Percentiles rank a stretch among this genome's conserved stretches.
These are phyloP conservation scores for Coregonus ussuriensis DNA, from an alignment of 2,797 vertebrate species.

Conservation along the genomic window DNA sequence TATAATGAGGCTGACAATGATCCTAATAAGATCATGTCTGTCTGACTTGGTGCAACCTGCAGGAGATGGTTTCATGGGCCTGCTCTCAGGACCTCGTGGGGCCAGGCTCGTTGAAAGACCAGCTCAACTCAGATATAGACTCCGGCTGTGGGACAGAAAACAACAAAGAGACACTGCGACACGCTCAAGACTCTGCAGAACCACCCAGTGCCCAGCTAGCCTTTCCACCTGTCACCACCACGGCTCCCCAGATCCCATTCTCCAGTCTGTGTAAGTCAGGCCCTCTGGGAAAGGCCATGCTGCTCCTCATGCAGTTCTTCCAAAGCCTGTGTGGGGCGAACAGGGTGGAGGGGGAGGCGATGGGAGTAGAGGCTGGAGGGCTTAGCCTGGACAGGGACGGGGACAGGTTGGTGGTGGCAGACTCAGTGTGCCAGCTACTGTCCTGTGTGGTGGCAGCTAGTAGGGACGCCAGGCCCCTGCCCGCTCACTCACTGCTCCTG, in stretches of 20 bases:
- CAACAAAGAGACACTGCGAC: slow-evolving; percentile 25
- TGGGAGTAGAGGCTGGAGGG: slow-evolving; percentile 59
- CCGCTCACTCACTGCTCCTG: slow-evolving; percentile 33
- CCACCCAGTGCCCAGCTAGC: not conserved
- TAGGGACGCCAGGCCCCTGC: slow-evolving; percentile 56
- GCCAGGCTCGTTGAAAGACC: slow-evolving; percentile 38
- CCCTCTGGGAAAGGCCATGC: slow-evolving; percentile 37
- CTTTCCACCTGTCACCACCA: not conserved
- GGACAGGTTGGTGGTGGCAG: slow-evolving; percentile 65
- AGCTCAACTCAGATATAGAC: slow-evolving; percentile 62
- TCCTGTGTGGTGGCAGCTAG: slow-evolving; percentile 76
- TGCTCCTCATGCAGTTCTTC: slow-evolving; percentile 80
- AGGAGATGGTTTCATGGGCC: slow-evolving; percentile 46
- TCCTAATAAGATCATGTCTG: not conserved
- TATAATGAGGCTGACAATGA: not conserved
- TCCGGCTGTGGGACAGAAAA: slow-evolving; percentile 74
- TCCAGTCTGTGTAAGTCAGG: not conserved
- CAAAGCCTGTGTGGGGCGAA: slow-evolving; percentile 78
- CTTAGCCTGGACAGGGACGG: slow-evolving; percentile 52
- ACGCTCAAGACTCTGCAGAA: not conserved
- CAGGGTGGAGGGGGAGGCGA: slow-evolving; percentile 51
- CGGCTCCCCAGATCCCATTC: not conserved
- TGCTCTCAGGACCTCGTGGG: slow-evolving; percentile 58
- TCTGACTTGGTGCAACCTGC: slow-evolving; percentile 15
- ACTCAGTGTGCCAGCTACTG: slow-evolving; percentile 80